A percentile compares a stretch with the other conserved stretches of the same genome.
phyloP scores from a whole-genome alignment of 1,140 invertebrate genomes.

The Plodia interpunctella region DNA sequence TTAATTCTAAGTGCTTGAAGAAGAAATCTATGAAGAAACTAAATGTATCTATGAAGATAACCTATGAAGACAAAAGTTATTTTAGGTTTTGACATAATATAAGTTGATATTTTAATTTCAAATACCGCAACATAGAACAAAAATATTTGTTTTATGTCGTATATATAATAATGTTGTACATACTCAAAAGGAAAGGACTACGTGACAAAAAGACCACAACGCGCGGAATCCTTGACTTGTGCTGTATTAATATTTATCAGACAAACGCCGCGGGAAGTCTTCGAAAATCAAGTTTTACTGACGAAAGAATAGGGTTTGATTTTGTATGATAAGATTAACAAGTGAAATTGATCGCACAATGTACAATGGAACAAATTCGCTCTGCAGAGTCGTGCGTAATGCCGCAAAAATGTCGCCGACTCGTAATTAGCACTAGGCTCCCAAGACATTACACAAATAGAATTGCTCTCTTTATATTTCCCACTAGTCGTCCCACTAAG shows the following conservation, averaged over 20 bases:
- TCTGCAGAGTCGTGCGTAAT: conserved; percentile 26
- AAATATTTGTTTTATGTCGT: background rate
- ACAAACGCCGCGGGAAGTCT: background rate
- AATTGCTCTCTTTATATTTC: conserved; percentile 35
- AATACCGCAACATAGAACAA: background rate
- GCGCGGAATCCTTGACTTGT: conserved; percentile 9
- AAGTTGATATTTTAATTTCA: background rate
- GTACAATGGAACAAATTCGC: conserved; percentile 23
- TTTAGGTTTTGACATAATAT: conserved; percentile 7
- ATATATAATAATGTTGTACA: background rate
- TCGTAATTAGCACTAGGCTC: conserved; percentile 39
- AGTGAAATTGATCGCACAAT: background rate
- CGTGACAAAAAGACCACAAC: conserved; percentile 8
- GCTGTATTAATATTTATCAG: conserved; percentile 16
- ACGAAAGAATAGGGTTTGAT: background rate
- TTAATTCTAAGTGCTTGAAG: too few species aligned
- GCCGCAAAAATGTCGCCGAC: conserved; percentile 34
- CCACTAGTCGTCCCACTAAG: conserved; percentile 22
- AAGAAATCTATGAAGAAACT: too few species aligned
- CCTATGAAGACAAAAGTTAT: too few species aligned
- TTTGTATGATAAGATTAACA: background rate
- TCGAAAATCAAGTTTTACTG: background rate
- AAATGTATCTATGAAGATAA: too few species aligned
- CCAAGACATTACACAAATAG: conserved; percentile 35
- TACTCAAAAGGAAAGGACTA: conserved; percentile 5